Evolutionary conservation across 2,797 vertebrate genomes (phyloP), one percentile per base, ranked within the genome.

Genomic region (Schizopygopsis pylzovi): DNA sequence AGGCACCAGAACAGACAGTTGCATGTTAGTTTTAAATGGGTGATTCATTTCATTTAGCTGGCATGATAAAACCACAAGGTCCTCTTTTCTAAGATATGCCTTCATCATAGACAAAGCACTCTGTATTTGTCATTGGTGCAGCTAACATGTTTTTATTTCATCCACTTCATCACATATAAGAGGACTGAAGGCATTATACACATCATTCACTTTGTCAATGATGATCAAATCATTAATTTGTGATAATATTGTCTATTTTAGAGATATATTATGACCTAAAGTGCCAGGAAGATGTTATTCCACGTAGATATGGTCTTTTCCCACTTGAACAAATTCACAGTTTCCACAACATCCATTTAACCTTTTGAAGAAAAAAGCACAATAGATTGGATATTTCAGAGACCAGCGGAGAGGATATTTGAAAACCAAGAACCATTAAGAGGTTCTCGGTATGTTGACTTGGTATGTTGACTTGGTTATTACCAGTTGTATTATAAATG

Each of bases 401-500:
- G 67, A 73, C 11, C 28, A n/a, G 25, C 10, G 5, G 2, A n/a
- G 4, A 84, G 75, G 4, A 56, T 79, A 8, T 45, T 47, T 70
- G 9, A 47, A 37, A 79, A 79, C 49, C 49, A 77, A 65, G 33
- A 54, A 84, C 18, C 13, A 71, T 20, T 28, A 59, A 20, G 13
- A 45, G 25, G 13, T 43, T 54, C n/a, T 79, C 16, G 45, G 25
- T 49, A 22, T 79, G 52, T 79, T 79, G 18, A 72, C 52, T 59
- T 56, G 12, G n/a, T 33, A 22, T 79, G 52, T 79, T 79, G 18
- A 72, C 54, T 59, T 56, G 12, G n/a, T 33, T 33, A 73, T 68
- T 75, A 49, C 25, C n/a, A 20, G 81, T 72, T 52, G 22, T 75
- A 59, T 78, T 65, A 52, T 79, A 56, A 56, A 83, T 86, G 72